Percentiles rank a stretch among this genome's conserved stretches.
phyloP scores from a whole-genome alignment of 2,888 invertebrate species.

The Troglohyphantes excavatus region DNA sequence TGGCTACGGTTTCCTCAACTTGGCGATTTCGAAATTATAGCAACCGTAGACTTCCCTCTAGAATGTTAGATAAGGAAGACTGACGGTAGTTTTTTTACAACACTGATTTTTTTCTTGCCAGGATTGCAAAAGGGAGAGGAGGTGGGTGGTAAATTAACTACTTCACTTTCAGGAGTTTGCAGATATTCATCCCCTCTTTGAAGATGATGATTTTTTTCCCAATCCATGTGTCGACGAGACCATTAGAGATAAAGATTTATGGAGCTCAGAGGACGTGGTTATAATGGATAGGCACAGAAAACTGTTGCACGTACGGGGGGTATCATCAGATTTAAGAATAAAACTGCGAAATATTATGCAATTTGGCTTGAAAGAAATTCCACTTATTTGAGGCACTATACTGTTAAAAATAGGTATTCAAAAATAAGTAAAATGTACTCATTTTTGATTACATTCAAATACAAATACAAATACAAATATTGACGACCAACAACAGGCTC shows the following conservation, averaged over 20 bases:
- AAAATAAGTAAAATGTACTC: too few species aligned
- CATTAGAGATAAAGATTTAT: slow-evolving; percentile 57
- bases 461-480: too few species aligned
- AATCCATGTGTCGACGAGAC: background rate
- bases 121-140: too few species aligned
- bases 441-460: too few species aligned
- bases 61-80: slow-evolving; percentile 47
- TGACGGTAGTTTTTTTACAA: slow-evolving; percentile 13
- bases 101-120: slow-evolving; percentile 18
- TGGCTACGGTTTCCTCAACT: too few species aligned
- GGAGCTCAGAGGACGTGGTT: background rate
- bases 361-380: too few species aligned
- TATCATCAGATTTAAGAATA: too few species aligned
- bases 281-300: background rate
- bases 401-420: too few species aligned
- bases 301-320: background rate
- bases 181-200: background rate
- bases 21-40: too few species aligned
- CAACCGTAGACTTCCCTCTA: slow-evolving; percentile 27
- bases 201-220: slow-evolving; percentile 21
- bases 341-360: too few species aligned
- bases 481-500: too few species aligned
- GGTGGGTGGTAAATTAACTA: slow-evolving; percentile 62
- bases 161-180: slow-evolving; percentile 21
- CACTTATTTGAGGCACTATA: too few species aligned